Conservation (phyloP, 2,888 invertebrate genomes). For the Encarsia formosa region DNA sequence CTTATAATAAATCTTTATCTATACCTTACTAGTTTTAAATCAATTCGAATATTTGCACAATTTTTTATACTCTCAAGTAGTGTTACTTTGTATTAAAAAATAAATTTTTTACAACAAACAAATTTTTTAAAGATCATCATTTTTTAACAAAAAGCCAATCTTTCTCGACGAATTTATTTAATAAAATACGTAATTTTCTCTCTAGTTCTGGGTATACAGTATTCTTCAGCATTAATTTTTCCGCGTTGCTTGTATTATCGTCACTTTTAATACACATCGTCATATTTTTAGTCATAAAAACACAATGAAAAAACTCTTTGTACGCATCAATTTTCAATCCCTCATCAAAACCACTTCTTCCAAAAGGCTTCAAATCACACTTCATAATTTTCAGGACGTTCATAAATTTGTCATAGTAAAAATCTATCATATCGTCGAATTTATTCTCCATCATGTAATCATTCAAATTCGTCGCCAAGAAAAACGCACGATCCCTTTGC, state of each 20-base stretch:
- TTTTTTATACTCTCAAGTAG: too few species aligned
- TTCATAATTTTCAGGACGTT: neutral
- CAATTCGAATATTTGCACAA: too few species aligned
- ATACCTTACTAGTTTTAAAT: too few species aligned
- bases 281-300: constrained; percentile 37
- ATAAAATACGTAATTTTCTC: neutral
- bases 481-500: neutral
- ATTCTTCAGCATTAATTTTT: neutral
- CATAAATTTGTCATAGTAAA: constrained; percentile 1
- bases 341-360: constrained; percentile 33
- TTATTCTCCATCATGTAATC: neutral
- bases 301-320: constrained; percentile 37
- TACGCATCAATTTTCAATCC: constrained; percentile 32
- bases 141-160: too few species aligned
- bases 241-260: neutral
- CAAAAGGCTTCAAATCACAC: neutral
- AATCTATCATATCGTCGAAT: constrained; percentile 5
- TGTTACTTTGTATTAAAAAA: too few species aligned
- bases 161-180: constrained; percentile 4
- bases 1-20: too few species aligned
- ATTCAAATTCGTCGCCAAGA: neutral
- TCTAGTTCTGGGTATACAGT: neutral
- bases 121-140: too few species aligned
- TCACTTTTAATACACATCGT: constrained; percentile 24
- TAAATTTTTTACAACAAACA: too few species aligned